Evolutionary conservation across 2,888 invertebrate species (phyloP).

Genomic region (Cheilosia grossa): DNA sequence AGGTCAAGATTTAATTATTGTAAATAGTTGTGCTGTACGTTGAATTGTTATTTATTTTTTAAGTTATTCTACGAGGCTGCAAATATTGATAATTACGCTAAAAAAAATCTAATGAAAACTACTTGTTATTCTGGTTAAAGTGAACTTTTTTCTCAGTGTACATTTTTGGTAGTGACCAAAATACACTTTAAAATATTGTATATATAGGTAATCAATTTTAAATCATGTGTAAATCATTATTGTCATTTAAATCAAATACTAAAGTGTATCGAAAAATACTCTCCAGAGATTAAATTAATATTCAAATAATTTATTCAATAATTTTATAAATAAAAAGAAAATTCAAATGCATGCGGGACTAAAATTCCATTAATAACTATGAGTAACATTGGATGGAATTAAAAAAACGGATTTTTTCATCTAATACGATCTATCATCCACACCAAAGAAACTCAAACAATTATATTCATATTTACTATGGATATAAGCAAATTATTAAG

Average conservation of each 20-base stretch:
- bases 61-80: constrained; percentile 83
- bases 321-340: constrained; percentile 55
- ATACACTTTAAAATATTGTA: constrained; percentile 64
- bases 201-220: constrained; percentile 61
- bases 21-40: constrained; percentile 61
- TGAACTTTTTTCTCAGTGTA: constrained; percentile 54
- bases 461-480: constrained; percentile 62
- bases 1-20: constrained; percentile 55
- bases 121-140: constrained; percentile 54
- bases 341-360: constrained; percentile 6
- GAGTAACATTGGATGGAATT: neutral
- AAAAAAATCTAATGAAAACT: constrained; percentile 5
- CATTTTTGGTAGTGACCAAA: constrained; percentile 45
- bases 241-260: constrained; percentile 62
- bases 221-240: constrained; percentile 58
- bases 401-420: constrained; percentile 15
- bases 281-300: constrained; percentile 63
- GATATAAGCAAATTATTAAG: constrained; percentile 59
- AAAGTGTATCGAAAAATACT: constrained; percentile 64
- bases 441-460: constrained; percentile 72
- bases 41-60: constrained; percentile 83
- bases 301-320: constrained; percentile 55
- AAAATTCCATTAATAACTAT: constrained; percentile 6
- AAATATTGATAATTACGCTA: constrained; percentile 56
- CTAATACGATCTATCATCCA: constrained; percentile 50